Evolutionary conservation across 2,888 invertebrate genomes (phyloP), one percentile per base, ranked within the genome.

Genomic region (Ochlodes sylvanus): DNA sequence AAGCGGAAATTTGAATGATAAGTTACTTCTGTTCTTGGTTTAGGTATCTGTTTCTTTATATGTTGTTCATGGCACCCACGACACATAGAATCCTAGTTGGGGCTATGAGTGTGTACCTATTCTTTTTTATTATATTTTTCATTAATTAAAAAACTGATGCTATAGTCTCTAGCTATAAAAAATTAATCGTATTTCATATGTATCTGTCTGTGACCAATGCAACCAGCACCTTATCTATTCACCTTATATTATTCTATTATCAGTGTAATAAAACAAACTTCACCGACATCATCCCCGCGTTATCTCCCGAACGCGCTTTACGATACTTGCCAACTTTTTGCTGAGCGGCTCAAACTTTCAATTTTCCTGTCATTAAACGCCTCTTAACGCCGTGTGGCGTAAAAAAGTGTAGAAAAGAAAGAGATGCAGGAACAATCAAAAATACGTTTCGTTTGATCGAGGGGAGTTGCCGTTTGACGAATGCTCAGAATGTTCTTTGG

Each of bases 321-420:
- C 85, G 85, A 85, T 79, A 82, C 80, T 86, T 83, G 72, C 74
- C 69, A 74, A 81, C 58, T 85, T 88, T 86, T 79, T 80, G 75
- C 74, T 66, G 72, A 80, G 76, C 79, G 80, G 74, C 80, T 79
- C 79, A 83, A 82, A 90, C 83, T 91, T 91, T 87, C 89, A 87
- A 89, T 90, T 90, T 89, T 89, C 89, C 90, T 87, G 89, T 88
- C 91, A 91, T 92, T 90, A 91, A 87, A 88, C 83, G 79, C 75
- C 83, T 85, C 79, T 90, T 87, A 88, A 83, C 86, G 84, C 74
- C 76, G 72, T 68, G 73, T 79, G 79, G 76, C 68, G 73, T 19
- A 61, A 61, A 57, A 67, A 67, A 61, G 58, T 21, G 80, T 79
- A 75, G 57, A 71, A 80, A 80, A 75, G 54, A 72, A 70, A 74